Evolutionary conservation across 2,113 vertebrate species (phyloP).

Genomic region (Athene cunicularia): DNA sequence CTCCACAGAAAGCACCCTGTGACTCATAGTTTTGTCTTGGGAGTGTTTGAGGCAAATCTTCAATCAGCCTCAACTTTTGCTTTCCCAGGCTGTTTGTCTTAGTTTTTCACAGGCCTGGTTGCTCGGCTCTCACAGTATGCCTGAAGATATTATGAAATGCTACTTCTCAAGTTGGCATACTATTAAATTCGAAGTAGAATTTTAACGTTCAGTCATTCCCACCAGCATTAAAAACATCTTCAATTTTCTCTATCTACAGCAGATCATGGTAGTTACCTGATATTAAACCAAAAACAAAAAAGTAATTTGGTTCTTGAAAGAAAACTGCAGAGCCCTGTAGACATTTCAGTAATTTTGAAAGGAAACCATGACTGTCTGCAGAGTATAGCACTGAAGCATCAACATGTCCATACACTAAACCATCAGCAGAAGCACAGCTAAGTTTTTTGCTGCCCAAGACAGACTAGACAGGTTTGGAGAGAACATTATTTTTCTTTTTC

Average conservation of each 20-base stretch:
- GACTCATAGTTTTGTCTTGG: no score
- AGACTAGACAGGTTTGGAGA: not conserved
- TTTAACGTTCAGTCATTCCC: not conserved
- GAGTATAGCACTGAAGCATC: not conserved
- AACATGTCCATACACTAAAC: fast-evolving
- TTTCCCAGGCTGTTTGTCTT: no score
- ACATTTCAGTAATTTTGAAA: not conserved
- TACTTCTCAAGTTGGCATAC: not conserved
- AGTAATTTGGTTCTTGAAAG: not conserved
- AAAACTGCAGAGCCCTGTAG: not conserved
- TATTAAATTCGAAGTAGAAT: not conserved
- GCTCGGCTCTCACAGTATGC: no score
- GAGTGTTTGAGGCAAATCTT: no score
- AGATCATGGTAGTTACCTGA: not conserved
- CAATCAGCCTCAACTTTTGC: no score
- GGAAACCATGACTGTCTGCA: not conserved
- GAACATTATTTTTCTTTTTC: fast-evolving
- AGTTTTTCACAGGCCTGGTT: no score
- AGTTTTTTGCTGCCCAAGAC: not conserved
- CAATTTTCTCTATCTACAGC: not conserved
- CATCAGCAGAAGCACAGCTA: not conserved
- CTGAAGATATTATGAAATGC: not conserved
- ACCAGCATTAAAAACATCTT: not conserved
- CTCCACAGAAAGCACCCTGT: no score
- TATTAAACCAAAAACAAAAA: not conserved